These are phyloP conservation scores for Ypsolopha sequella DNA, from an alignment of 2,888 invertebrate genomes.

Conservation along the genomic window DNA sequence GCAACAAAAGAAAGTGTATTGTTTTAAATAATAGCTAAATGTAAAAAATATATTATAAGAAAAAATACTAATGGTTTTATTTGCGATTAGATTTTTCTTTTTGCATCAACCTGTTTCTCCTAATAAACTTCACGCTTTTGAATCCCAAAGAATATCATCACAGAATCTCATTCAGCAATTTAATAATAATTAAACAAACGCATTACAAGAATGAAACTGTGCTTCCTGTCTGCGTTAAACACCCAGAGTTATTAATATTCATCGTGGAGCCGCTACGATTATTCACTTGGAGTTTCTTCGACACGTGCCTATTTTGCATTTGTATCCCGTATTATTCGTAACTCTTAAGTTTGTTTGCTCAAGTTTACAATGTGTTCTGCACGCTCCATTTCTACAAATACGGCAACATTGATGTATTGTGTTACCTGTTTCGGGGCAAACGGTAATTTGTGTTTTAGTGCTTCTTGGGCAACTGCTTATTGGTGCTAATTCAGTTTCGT, in stretches of 20 bases:
- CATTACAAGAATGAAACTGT: background rate
- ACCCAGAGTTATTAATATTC: slow-evolving; percentile 38
- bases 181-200: slow-evolving; percentile 1
- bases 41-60: no score
- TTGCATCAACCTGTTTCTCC: no score
- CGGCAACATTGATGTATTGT: slow-evolving; percentile 43
- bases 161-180: background rate
- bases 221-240: slow-evolving; percentile 1
- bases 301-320: background rate
- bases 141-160: no score
- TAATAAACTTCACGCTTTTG: no score
- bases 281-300: slow-evolving; percentile 18
- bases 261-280: slow-evolving; percentile 36
- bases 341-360: slow-evolving; percentile 16
- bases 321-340: no score
- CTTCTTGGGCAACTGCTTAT: no score
- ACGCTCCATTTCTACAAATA: slow-evolving; percentile 33
- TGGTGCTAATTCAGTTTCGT: no score
- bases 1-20: no score
- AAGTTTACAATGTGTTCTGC: slow-evolving; percentile 38
- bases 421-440: slow-evolving; percentile 28
- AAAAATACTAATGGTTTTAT: no score
- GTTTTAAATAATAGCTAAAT: no score
- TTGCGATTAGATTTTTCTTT: no score
- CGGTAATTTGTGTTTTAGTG: slow-evolving; percentile 12